Evolutionary conservation across 2,113 vertebrate genomes (phyloP).

Genomic region (Marmota flaviventris): DNA sequence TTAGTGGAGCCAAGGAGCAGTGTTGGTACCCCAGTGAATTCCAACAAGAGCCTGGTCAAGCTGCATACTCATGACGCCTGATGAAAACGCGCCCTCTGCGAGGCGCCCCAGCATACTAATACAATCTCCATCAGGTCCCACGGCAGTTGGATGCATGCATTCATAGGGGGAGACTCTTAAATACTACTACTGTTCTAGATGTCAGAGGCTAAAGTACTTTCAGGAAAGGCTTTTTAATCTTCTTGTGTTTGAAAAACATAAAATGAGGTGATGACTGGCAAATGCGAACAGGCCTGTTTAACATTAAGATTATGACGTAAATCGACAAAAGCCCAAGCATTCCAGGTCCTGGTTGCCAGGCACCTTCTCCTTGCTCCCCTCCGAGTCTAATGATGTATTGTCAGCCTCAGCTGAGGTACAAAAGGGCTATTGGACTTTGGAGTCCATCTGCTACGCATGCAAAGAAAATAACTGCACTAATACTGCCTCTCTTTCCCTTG

Average conservation of each 20-base stretch:
- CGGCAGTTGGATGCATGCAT: constrained; percentile 58
- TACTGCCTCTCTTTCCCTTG: constrained; percentile 44
- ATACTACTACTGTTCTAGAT: constrained; percentile 71
- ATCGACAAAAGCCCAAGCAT: constrained; percentile 62
- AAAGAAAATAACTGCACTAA: constrained; percentile 58
- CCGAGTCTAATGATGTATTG: constrained; percentile 57
- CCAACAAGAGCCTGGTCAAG: background rate
- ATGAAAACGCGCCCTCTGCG: constrained; percentile 12
- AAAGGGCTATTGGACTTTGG: constrained; percentile 48
- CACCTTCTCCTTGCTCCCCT: constrained; percentile 48
- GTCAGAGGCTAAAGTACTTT: constrained; percentile 61
- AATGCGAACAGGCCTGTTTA: constrained; percentile 74
- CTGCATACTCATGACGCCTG: background rate
- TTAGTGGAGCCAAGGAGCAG: background rate
- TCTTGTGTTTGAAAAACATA: constrained; percentile 72
- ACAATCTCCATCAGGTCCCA: constrained; percentile 47
- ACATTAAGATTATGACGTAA: constrained; percentile 70
- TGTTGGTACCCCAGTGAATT: background rate
- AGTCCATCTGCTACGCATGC: constrained; percentile 69
- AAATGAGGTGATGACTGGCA: constrained; percentile 73
- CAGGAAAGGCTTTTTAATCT: constrained; percentile 69
- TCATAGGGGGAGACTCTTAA: constrained; percentile 69
- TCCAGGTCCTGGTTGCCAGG: constrained; percentile 63
- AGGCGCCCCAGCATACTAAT: background rate
- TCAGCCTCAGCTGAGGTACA: constrained; percentile 56